Evolutionary conservation across 2,888 invertebrate genomes (phyloP).

Genomic region (Cryptocephalus primarius): DNA sequence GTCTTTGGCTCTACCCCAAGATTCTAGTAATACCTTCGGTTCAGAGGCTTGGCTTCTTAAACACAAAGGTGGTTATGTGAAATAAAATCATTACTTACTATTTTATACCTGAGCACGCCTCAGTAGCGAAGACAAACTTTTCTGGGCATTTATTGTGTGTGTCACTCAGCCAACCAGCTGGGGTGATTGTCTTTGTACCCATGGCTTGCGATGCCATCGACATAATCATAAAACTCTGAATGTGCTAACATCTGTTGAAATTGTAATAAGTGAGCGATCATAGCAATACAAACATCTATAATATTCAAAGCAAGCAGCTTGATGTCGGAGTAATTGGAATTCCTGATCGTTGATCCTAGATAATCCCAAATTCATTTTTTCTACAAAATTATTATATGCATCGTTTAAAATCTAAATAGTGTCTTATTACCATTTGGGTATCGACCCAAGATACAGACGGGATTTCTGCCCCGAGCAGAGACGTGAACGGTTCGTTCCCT

Average conservation of each 20-base stretch:
- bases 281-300: no score
- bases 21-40: no score
- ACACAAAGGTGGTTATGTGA: no score
- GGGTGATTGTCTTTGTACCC: slow-evolving; percentile 66
- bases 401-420: no score
- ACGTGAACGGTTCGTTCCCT: slow-evolving; percentile 33
- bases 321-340: slow-evolving; percentile 44
- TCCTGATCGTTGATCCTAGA: slow-evolving; percentile 62
- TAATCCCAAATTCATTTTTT: slow-evolving; percentile 58
- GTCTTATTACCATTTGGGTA: no score
- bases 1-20: slow-evolving; percentile 46
- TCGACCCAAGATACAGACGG: slow-evolving; percentile 5
- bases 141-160: slow-evolving; percentile 33
- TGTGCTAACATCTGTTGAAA: no score
- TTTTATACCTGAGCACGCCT: slow-evolving; percentile 58
- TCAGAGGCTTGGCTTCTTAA: slow-evolving; percentile 7
- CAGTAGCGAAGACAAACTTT: slow-evolving; percentile 46
- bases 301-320: slow-evolving; percentile 59
- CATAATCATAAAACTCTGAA: slow-evolving; percentile 48
- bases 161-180: slow-evolving; percentile 45
- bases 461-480: slow-evolving; percentile 4
- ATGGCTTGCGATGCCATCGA: slow-evolving; percentile 71
- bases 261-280: no score
- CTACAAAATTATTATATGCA: slow-evolving; percentile 40
- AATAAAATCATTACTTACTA: no score